Evolutionary conservation across 2,797 vertebrate genomes (phyloP).

Genomic region (Enoplosus armatus): DNA sequence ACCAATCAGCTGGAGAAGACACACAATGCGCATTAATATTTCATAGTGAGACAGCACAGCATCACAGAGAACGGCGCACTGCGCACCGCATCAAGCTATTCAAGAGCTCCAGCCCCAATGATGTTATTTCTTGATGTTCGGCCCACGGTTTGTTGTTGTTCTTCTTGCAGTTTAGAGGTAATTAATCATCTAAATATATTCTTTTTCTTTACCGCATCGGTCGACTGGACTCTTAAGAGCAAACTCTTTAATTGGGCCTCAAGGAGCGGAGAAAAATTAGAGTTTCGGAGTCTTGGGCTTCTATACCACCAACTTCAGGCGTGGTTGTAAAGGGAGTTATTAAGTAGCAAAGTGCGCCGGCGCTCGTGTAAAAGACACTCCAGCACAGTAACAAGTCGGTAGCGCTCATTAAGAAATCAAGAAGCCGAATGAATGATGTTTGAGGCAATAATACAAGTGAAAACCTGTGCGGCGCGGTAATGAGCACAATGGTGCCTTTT

Average conservation of each 20-base stretch:
- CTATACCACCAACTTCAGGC: slow-evolving; percentile 19
- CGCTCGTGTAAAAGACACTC: too few species aligned
- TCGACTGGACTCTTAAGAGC: slow-evolving; percentile 50
- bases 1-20: slow-evolving; percentile 55
- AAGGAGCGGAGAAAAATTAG: slow-evolving; percentile 50
- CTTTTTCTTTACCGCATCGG: slow-evolving; percentile 23
- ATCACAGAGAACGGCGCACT: slow-evolving; percentile 25
- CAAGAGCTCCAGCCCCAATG: slow-evolving; percentile 39
- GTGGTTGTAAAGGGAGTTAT: slow-evolving; percentile 38
- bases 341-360: slow-evolving; percentile 25
- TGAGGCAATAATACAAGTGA: slow-evolving; percentile 31
- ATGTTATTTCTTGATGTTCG: slow-evolving; percentile 45
- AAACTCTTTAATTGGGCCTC: slow-evolving; percentile 69
- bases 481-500: neutral
- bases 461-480: neutral
- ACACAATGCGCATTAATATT: slow-evolving; percentile 68
- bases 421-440: slow-evolving; percentile 37
- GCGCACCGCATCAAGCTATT: slow-evolving; percentile 26
- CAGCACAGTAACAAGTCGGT: slow-evolving; percentile 16
- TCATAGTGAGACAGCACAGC: slow-evolving; percentile 47
- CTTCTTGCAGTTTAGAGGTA: slow-evolving; percentile 56
- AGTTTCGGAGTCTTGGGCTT: slow-evolving; percentile 6
- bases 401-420: slow-evolving; percentile 44
- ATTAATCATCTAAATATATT: slow-evolving; percentile 71
- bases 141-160: slow-evolving; percentile 46